phyloP scores from a whole-genome alignment of 2,113 vertebrate genomes.

The Fukomys damarensis region DNA sequence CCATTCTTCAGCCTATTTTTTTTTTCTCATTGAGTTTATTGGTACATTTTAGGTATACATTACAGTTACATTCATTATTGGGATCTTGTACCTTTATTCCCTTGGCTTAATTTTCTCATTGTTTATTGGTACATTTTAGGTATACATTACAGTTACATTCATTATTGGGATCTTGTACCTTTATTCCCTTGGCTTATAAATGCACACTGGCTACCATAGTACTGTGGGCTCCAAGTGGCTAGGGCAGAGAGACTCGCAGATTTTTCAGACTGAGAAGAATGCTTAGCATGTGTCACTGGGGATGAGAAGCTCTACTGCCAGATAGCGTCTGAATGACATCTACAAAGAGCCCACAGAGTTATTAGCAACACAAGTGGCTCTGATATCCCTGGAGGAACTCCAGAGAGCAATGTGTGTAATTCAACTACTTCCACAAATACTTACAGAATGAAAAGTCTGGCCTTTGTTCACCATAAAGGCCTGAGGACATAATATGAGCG shows the following conservation, averaged over 20 bases:
- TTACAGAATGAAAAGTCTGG: neutral
- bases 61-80: no score
- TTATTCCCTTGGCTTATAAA: neutral
- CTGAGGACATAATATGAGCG: neutral
- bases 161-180: no score
- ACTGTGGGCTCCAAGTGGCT: neutral
- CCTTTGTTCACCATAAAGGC: neutral
- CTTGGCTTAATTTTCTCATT: no score
- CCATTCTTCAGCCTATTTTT: no score
- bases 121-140: no score
- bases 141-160: no score
- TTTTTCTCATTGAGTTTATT: no score
- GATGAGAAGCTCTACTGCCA: neutral
- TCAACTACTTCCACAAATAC: neutral
- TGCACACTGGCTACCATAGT: neutral
- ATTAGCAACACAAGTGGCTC: neutral
- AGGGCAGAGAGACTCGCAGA: neutral
- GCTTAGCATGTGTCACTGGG: neutral
- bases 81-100: no score
- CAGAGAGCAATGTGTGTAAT: neutral
- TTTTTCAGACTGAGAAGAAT: neutral
- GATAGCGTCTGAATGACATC: neutral
- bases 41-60: no score
- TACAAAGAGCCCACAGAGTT: neutral
- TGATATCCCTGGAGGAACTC: neutral